Evolutionary conservation across 2,797 vertebrate genomes (phyloP).

Genomic region (Catostomus latipinnis): DNA sequence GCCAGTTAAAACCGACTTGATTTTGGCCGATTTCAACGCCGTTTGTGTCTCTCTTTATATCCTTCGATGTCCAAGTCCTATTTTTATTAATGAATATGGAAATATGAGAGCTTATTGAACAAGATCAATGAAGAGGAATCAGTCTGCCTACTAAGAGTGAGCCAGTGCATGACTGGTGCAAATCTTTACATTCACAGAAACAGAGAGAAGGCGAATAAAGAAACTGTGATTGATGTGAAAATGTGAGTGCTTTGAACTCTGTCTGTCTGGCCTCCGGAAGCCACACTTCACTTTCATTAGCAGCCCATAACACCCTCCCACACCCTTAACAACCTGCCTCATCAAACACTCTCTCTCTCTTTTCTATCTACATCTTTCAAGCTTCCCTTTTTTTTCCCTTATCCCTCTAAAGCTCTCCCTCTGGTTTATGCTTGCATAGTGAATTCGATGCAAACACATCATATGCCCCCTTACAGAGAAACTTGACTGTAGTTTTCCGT

Average conservation of each 20-base stretch:
- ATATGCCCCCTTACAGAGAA: neutral
- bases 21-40: no score
- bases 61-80: no score
- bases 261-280: conserved; percentile 64
- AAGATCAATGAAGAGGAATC: conserved; percentile 14
- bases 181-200: conserved; percentile 32
- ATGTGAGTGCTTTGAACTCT: conserved; percentile 65
- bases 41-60: no score
- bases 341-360: conserved; percentile 59
- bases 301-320: conserved; percentile 67
- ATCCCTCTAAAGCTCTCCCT: conserved; percentile 12
- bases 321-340: conserved; percentile 64
- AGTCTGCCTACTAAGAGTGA: neutral
- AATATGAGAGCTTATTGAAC: conserved; percentile 12
- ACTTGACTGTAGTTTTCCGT: neutral
- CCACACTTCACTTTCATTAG: conserved; percentile 73
- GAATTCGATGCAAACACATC: conserved; percentile 10
- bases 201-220: neutral
- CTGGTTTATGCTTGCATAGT: neutral
- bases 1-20: neutral
- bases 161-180: neutral
- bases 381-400: conserved; percentile 1
- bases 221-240: conserved; percentile 37
- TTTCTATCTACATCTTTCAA: neutral
- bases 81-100: conserved; percentile 25